Base-by-base conservation (phyloP, 2,888 invertebrate species). In the Phania funesta region DNA sequence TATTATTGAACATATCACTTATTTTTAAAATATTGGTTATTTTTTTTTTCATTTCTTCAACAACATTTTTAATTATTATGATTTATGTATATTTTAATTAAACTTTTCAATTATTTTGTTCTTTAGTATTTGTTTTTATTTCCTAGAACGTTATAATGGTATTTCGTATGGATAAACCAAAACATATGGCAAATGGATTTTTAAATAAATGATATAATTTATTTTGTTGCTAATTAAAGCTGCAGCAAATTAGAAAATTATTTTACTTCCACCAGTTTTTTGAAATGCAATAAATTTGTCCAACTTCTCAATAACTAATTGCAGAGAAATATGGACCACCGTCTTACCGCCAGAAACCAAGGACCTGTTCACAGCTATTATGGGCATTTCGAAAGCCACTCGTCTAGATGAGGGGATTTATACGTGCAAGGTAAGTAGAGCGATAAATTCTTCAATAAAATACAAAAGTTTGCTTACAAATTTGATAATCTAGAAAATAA, bases 331-430 rank as follows among this genome's bases (percentile, higher is more conserved):
- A 85, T 95, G 94, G 94, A 93, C 93, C 0, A 93, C 94, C 8
- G 88, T 92, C 35, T 89, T 92, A 58, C 91, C 91, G 73, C 91
- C 90, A 38, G 90, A 91, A 83, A 87, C 86, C 0, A 89, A 87
- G 87, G 90, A 87, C 88, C 90, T 87, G 83, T 92, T 85, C 89
- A 95, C 94, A 86, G 95, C 95, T 0, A 92, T 95, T 38, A 91
- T 97, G 83, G 95, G 94, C 0, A 93, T 97, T 70, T 94, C 94
- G 13, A 93, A 93, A 83, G 94, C 95, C 0, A 93, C 93, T 79
- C 91, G 92, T 22, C 92, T 94, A 38, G 97, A 97, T 87, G 93
- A 94, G 22, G 97, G 97, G 18, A 92, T 93, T 75, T 97, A 96
- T 92, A 95, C 95, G 3, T 97, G 97, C 89, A 94, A 95, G 87